phyloP scores from a whole-genome alignment of 2,113 vertebrate species.

The Datnioides undecimradiatus region DNA sequence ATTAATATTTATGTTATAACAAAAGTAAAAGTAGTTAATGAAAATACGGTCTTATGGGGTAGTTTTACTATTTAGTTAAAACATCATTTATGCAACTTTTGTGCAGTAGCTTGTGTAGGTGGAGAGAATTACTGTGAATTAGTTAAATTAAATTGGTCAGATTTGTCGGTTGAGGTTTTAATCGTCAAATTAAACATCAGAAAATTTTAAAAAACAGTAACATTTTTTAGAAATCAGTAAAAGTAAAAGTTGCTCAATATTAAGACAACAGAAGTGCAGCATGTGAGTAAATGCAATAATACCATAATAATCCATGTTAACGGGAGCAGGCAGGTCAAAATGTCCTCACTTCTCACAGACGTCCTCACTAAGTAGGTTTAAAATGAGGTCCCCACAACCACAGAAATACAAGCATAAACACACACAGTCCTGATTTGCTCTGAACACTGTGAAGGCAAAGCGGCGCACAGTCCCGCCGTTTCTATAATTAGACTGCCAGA shows the following conservation, averaged over 20 bases:
- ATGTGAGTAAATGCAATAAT: not conserved
- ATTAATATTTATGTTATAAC: no score
- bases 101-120: no score
- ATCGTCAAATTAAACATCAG: no score
- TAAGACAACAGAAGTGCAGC: not conserved
- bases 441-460: slow-evolving; percentile 42
- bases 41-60: no score
- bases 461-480: slow-evolving; percentile 16
- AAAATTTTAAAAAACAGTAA: no score
- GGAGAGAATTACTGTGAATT: no score
- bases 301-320: not conserved
- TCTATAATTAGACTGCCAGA: slow-evolving; percentile 67
- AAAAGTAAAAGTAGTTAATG: no score
- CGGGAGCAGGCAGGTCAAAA: not conserved
- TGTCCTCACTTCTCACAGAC: not conserved
- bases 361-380: not conserved
- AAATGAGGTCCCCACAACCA: not conserved
- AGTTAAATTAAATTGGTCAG: no score
- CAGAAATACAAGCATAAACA: not conserved
- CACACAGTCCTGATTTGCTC: slow-evolving; percentile 28
- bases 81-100: no score
- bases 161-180: no score
- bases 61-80: no score
- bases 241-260: not conserved
- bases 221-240: no score